Conservation (phyloP, 2,888 invertebrate genomes). For the Perizoma flavofasciatum region DNA sequence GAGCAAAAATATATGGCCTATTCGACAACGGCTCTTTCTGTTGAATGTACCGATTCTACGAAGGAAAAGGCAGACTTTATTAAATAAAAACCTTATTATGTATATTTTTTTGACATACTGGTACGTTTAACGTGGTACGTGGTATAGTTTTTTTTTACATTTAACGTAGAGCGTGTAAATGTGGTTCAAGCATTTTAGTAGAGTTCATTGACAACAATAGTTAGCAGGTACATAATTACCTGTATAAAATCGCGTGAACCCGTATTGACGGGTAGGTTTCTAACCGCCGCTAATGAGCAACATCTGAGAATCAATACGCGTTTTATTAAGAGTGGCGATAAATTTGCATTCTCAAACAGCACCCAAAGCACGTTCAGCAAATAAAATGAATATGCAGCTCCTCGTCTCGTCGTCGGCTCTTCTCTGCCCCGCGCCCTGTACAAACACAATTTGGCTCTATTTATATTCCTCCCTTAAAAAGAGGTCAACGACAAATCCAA, state of each 20-base stretch:
- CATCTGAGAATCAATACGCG: constrained; percentile 76
- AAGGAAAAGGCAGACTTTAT: too few relatives aligned
- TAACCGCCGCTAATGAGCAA: constrained; percentile 59
- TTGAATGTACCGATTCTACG: constrained; percentile 6
- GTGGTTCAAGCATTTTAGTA: neutral
- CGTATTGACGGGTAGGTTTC: constrained; percentile 11
- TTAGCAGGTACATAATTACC: neutral
- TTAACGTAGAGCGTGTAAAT: too few relatives aligned
- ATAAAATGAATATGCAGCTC: constrained; percentile 78
- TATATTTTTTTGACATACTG: too few relatives aligned
- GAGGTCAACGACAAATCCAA: too few relatives aligned
- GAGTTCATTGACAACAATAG: neutral
- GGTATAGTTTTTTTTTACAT: too few relatives aligned
- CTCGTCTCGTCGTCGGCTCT: constrained; percentile 53
- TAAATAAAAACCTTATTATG: too few relatives aligned
- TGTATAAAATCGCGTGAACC: neutral
- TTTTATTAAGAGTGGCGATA: constrained; percentile 78
- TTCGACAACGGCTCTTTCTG: constrained; percentile 58
- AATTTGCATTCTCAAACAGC: constrained; percentile 78
- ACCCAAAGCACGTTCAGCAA: constrained; percentile 75
- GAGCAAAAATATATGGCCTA: constrained; percentile 53
- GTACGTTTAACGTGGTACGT: too few relatives aligned
- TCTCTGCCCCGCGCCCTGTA: constrained; percentile 56
- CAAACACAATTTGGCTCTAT: constrained; percentile 77
- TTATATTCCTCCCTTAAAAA: constrained; percentile 50